Percentiles rank a stretch among this genome's conserved stretches.
Conservation (phyloP, 2,797 vertebrate genomes). For the Sternotherus odoratus region DNA sequence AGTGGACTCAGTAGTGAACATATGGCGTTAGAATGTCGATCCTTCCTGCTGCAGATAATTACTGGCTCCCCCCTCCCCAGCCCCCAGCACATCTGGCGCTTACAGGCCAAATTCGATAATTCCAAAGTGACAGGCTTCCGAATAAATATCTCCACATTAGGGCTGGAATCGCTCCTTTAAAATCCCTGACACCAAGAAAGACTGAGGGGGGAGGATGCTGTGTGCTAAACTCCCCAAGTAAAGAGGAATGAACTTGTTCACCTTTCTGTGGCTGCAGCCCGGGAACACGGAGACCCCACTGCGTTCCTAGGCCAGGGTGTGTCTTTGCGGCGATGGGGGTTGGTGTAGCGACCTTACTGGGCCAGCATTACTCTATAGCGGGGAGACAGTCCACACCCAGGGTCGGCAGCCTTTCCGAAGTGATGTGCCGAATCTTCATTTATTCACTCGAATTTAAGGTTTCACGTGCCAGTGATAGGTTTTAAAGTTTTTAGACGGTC, state of each 20-base stretch:
- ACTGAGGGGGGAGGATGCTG: not conserved
- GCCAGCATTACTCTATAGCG: not conserved
- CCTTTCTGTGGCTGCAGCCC: not conserved
- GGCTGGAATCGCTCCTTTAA: not conserved
- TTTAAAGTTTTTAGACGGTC: too few species aligned
- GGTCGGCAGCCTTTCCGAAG: too few species aligned
- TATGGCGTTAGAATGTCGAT: constrained; percentile 3
- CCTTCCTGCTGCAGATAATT: constrained; percentile 18
- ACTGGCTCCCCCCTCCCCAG: not conserved
- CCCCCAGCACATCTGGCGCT: not conserved
- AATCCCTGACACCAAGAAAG: not conserved
- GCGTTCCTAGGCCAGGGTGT: not conserved
- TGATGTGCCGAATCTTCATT: too few species aligned
- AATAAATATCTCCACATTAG: not conserved
- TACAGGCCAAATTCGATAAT: not conserved
- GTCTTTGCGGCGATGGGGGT: not conserved
- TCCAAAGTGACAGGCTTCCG: not conserved
- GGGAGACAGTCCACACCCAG: too few species aligned
- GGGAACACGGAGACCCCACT: not conserved
- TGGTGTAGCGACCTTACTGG: too few species aligned
- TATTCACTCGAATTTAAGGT: too few species aligned
- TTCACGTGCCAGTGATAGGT: too few species aligned
- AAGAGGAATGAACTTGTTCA: not conserved
- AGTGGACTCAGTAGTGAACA: constrained; percentile 7
- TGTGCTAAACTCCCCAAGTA: not conserved